Percentiles rank a stretch among this genome's conserved stretches.
These are phyloP conservation scores for Diceros bicornis DNA, from an alignment of 2,797 vertebrate genomes.

Conservation along the genomic window DNA sequence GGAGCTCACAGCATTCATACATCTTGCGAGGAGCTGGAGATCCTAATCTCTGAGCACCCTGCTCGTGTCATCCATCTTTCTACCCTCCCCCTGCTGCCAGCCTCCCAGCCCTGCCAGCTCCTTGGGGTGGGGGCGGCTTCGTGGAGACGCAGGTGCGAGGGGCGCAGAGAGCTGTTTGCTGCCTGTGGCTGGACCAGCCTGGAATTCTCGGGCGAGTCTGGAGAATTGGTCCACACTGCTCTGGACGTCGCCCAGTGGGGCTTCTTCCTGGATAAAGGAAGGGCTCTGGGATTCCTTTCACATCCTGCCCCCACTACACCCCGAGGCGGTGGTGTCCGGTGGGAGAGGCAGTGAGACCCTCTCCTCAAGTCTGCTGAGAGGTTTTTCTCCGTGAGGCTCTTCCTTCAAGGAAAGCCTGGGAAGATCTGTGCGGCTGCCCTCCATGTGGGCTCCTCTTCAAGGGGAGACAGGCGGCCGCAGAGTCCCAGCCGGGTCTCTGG, in stretches of 20 bases:
- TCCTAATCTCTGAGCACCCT: conserved; percentile 90
- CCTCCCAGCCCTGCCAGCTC: not conserved
- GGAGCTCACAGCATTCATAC: conserved; percentile 87
- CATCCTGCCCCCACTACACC: accelerated
- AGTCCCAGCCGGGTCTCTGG: accelerated
- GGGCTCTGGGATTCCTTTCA: not conserved
- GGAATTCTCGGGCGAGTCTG: not conserved
- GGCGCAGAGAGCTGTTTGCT: not conserved
- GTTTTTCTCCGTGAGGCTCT: not conserved
- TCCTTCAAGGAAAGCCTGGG: too few species aligned
- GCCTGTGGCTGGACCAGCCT: too few species aligned
- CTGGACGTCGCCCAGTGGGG: not conserved
- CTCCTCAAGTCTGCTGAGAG: not conserved
- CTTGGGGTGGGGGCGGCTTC: not conserved
- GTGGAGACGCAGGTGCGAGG: conserved; percentile 44
- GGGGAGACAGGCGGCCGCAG: too few species aligned
- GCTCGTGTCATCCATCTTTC: conserved; percentile 82
- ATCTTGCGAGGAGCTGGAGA: conserved; percentile 90
- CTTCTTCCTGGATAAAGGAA: not conserved
- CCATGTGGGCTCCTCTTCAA: not conserved
- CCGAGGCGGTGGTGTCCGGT: not conserved
- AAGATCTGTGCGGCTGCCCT: not conserved
- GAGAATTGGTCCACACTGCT: not conserved
- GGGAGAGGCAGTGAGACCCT: not conserved
- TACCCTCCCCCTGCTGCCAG: not conserved